Conservation (phyloP, 1,140 invertebrate genomes). For the Drosophila tropicalis region DNA sequence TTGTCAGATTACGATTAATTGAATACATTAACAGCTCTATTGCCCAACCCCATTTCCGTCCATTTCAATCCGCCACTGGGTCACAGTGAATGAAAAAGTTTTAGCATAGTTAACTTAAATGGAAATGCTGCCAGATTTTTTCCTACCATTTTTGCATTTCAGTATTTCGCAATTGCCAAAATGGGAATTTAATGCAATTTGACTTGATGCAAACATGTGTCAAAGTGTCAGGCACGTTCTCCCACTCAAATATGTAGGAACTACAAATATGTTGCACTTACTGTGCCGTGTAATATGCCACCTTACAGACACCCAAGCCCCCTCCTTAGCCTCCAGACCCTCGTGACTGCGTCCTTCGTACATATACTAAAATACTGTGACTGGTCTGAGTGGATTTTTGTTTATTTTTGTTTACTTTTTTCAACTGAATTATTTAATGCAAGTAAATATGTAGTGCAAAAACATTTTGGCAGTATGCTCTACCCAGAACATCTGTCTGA, state of each 20-base stretch:
- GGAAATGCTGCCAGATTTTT: not conserved
- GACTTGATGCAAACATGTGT: slow-evolving; percentile 55
- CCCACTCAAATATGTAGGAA: slow-evolving; percentile 16
- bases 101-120: not conserved
- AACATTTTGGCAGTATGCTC: slow-evolving; percentile 57
- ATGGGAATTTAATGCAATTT: slow-evolving; percentile 55
- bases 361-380: not conserved
- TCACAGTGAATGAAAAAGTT: too few species aligned
- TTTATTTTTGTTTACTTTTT: slow-evolving; percentile 27
- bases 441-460: slow-evolving; percentile 48
- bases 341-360: not conserved
- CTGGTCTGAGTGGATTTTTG: not conserved
- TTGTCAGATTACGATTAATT: too few species aligned
- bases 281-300: slow-evolving; percentile 11
- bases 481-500: slow-evolving; percentile 15
- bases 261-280: slow-evolving; percentile 45
- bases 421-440: slow-evolving; percentile 57
- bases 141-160: slow-evolving; percentile 1
- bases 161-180: slow-evolving; percentile 44
- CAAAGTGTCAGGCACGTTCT: slow-evolving; percentile 42
- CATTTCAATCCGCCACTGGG: too few species aligned
- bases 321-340: not conserved
- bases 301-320: not conserved
- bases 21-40: too few species aligned
- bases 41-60: too few species aligned